phyloP scores from a whole-genome alignment of 1,140 invertebrate species.

The Apis florea region DNA sequence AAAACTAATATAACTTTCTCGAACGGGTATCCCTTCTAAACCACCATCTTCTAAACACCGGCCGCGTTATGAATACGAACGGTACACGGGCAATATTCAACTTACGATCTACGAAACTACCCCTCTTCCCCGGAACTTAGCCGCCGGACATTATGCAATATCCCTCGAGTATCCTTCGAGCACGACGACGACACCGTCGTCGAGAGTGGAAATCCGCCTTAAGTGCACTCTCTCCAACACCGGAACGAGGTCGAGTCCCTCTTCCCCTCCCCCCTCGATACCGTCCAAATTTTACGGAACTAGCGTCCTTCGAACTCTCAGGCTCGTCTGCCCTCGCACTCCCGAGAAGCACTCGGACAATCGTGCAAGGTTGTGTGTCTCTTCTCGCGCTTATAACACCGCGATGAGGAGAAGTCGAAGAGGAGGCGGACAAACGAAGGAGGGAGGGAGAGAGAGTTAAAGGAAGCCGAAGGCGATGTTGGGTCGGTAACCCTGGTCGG shows the following conservation, averaged over 20 bases:
- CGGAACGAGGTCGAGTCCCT: slow-evolving; percentile 30
- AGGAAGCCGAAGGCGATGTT: slow-evolving; percentile 43
- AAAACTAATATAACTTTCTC: slow-evolving; percentile 30
- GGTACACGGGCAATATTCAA: slow-evolving; percentile 58
- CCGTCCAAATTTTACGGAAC: slow-evolving; percentile 62
- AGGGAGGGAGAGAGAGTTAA: background rate
- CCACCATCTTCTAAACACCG: slow-evolving; percentile 4
- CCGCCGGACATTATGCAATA: slow-evolving; percentile 60
- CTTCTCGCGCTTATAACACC: slow-evolving; percentile 48
- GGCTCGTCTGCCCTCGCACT: too few species aligned
- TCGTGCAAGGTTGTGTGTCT: slow-evolving; percentile 23
- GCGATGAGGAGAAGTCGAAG: background rate
- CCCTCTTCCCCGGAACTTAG: slow-evolving; percentile 45
- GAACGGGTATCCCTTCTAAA: background rate
- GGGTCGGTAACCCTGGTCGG: slow-evolving; percentile 70
- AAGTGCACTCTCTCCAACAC: slow-evolving; percentile 42
- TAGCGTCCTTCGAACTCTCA: too few species aligned
- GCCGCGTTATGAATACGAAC: slow-evolving; percentile 51
- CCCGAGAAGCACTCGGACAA: slow-evolving; percentile 31
- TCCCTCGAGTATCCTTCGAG: slow-evolving; percentile 35
- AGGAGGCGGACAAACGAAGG: slow-evolving; percentile 14
- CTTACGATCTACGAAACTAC: slow-evolving; percentile 50
- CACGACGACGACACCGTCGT: slow-evolving; percentile 43
- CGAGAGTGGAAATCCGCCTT: slow-evolving; percentile 47
- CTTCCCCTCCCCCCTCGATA: slow-evolving; percentile 12